phyloP scores from a whole-genome alignment of 2,888 invertebrate species.

The Catocala nupta region DNA sequence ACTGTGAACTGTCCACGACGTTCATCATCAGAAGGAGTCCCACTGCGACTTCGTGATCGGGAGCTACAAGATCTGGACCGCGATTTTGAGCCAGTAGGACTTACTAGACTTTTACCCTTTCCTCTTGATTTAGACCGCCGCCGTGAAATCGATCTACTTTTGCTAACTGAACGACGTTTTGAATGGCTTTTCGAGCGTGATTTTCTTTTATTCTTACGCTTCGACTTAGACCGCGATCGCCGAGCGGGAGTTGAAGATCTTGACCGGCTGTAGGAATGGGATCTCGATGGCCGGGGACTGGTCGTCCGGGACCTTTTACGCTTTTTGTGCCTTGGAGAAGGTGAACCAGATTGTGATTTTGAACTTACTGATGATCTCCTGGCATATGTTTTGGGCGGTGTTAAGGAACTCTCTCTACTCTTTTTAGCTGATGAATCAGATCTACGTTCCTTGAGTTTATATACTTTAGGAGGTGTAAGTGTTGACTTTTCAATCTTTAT shows the following conservation, averaged over 20 bases:
- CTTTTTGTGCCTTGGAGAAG: constrained; percentile 58
- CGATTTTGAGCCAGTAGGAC: constrained; percentile 53
- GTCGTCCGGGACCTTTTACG: constrained; percentile 47
- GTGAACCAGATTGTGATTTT: constrained; percentile 65
- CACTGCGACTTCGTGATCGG: constrained; percentile 65
- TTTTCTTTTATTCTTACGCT: constrained; percentile 57
- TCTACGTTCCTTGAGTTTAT: constrained; percentile 62
- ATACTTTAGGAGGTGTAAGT: constrained; percentile 64
- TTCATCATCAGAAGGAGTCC: constrained; percentile 74
- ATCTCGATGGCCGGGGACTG: constrained; percentile 53
- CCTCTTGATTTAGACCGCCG: constrained; percentile 63
- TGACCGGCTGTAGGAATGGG: constrained; percentile 60
- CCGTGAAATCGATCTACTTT: constrained; percentile 57
- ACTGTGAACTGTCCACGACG: constrained; percentile 83
- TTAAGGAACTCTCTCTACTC: constrained; percentile 70
- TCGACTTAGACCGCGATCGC: constrained; percentile 59
- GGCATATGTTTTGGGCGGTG: constrained; percentile 79
- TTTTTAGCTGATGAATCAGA: constrained; percentile 62
- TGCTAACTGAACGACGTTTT: constrained; percentile 59
- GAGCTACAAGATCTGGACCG: constrained; percentile 64
- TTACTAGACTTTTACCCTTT: constrained; percentile 55
- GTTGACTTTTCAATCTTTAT: constrained; percentile 65
- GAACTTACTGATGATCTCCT: constrained; percentile 70
- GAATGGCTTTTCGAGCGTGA: constrained; percentile 67
- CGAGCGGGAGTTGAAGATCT: constrained; percentile 59